These are phyloP conservation scores for Poecile atricapillus DNA, from an alignment of 2,113 vertebrate species.

Conservation along the genomic window DNA sequence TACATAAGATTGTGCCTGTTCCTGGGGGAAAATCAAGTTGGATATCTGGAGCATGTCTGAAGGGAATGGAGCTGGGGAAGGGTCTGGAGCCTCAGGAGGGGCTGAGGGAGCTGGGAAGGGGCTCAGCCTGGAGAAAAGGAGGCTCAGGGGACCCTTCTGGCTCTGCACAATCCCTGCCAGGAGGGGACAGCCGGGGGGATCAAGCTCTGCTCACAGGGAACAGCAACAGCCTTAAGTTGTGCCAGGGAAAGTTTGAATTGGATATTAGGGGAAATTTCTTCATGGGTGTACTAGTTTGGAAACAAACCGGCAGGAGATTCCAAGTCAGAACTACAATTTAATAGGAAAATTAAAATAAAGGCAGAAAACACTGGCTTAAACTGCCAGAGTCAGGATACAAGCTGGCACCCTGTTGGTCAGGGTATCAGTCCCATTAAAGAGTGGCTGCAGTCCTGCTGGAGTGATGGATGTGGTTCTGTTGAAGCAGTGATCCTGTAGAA, in stretches of 20 bases:
- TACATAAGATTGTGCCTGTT: neutral
- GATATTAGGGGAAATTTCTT: neutral
- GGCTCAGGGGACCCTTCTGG: neutral
- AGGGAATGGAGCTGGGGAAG: neutral
- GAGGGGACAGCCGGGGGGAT: no score
- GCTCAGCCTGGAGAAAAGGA: neutral
- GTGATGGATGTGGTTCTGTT: neutral
- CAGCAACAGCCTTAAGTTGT: neutral
- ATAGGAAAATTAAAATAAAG: neutral
- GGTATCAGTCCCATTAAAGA: neutral
- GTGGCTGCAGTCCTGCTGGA: neutral
- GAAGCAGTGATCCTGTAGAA: neutral
- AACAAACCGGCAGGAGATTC: neutral
- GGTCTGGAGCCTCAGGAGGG: rapidly evolving
- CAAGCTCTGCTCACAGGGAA: neutral
- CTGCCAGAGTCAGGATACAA: neutral
- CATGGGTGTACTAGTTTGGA: neutral
- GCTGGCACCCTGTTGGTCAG: neutral
- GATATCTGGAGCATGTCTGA: neutral
- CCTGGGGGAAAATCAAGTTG: neutral
- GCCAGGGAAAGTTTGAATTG: neutral
- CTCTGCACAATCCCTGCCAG: neutral
- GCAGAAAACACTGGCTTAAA: neutral
- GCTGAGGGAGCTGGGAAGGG: neutral
- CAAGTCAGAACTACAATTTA: neutral